Conservation (phyloP, 2,888 invertebrate species). For the Dryobotodes eremita region DNA sequence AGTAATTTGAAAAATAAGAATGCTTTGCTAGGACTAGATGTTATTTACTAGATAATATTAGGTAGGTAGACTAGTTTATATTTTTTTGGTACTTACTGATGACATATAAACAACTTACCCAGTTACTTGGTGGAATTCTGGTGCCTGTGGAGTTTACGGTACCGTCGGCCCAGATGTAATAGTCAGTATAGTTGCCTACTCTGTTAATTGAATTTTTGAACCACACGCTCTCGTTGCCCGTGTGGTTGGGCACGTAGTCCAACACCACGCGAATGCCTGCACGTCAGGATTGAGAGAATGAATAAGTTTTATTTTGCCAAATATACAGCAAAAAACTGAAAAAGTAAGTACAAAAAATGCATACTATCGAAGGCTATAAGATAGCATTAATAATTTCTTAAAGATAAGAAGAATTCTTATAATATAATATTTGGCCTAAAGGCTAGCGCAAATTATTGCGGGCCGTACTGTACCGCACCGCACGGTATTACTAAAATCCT, state of each 20-base stretch:
- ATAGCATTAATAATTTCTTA: background rate
- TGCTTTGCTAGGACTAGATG: background rate
- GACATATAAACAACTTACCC: slow-evolving; percentile 87
- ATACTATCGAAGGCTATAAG: background rate
- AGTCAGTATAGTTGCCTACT: slow-evolving; percentile 92
- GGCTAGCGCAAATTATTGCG: background rate
- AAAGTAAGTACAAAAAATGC: background rate
- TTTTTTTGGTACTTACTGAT: background rate
- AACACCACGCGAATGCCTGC: slow-evolving; percentile 90
- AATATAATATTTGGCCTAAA: background rate
- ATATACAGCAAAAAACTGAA: background rate
- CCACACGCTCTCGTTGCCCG: slow-evolving; percentile 95
- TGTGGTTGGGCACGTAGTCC: slow-evolving; percentile 94
- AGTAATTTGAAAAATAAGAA: background rate
- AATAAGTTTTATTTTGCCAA: background rate
- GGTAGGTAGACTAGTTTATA: background rate
- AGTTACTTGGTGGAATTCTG: slow-evolving; percentile 92
- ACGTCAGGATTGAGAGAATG: background rate
- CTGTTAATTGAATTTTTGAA: slow-evolving; percentile 92
- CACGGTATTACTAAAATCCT: background rate
- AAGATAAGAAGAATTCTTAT: background rate
- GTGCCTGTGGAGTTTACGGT: slow-evolving; percentile 71
- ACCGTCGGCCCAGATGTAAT: slow-evolving; percentile 93
- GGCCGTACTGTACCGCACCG: too few relatives aligned
- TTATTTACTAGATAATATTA: background rate